phyloP scores from a whole-genome alignment of 2,888 invertebrate genomes.

The Dasypogon diadema region DNA sequence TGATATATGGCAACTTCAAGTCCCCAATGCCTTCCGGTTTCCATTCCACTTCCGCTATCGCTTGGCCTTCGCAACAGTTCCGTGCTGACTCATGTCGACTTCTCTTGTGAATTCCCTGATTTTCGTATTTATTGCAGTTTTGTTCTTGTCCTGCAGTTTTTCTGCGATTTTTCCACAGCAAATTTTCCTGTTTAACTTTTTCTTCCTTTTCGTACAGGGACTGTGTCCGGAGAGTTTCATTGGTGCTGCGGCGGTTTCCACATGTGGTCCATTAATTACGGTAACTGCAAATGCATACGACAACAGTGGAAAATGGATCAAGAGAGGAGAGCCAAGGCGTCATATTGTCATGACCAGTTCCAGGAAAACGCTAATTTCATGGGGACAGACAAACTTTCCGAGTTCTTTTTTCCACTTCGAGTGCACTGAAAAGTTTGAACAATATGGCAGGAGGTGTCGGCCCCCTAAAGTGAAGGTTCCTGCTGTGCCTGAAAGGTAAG shows the following conservation, averaged over 20 bases:
- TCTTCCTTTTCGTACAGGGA: background rate
- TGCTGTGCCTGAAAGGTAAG: too few species aligned
- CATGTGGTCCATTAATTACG: slow-evolving; percentile 28
- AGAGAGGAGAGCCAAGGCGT: slow-evolving; percentile 5
- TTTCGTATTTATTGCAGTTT: slow-evolving; percentile 39
- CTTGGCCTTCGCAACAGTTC: slow-evolving; percentile 7
- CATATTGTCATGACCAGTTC: slow-evolving; percentile 7
- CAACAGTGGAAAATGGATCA: background rate
- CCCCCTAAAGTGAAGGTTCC: too few species aligned
- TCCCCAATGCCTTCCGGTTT: slow-evolving; percentile 19
- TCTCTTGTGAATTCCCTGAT: slow-evolving; percentile 5
- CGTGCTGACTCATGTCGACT: slow-evolving; percentile 1
- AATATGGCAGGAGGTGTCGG: too few species aligned
- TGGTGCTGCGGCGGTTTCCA: background rate
- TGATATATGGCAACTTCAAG: slow-evolving; percentile 13
- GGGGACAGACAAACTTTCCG: too few species aligned
- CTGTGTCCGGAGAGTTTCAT: background rate
- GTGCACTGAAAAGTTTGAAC: too few species aligned
- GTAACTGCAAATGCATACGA: slow-evolving; percentile 2
- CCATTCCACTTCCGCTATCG: slow-evolving; percentile 19
- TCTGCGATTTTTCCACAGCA: background rate
- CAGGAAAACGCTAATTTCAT: too few species aligned
- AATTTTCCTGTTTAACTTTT: background rate
- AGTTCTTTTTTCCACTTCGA: too few species aligned
- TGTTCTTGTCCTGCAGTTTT: slow-evolving; percentile 9